Evolutionary conservation across 1,140 invertebrate species (phyloP), one percentile per base, ranked within the genome.

Genomic region (Mycetomoellerius zeteki): DNA sequence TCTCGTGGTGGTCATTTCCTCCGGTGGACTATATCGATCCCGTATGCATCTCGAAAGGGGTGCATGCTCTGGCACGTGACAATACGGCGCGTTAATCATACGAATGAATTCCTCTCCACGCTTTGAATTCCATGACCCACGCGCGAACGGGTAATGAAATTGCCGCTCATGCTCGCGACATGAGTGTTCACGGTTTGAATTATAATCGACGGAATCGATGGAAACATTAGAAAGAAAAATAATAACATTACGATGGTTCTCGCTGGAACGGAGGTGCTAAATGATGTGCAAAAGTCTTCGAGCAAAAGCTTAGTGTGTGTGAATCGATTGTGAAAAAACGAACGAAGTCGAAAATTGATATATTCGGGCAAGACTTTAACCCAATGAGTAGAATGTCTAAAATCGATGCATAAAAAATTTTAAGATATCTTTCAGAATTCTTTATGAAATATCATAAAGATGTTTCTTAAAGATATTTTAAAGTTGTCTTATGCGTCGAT

Each of bases 11-110:
- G 80, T 84, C 80, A 84, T 84, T 73, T 84, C 69, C 67, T 82
- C 80, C 24, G 64, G 16, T 30, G 47, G 64, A 71, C 77, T 71
- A 84, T 84, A 84, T 84, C 80, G 80, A 84, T 84, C 80, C 80
- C 54, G 37, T 33, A 54, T 60, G 54, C 54, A 73, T 24, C 69
- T 75, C 71, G 80, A 50, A 84, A 73, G 80, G 80, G 80, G 52
- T 84, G 67, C 54, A 73, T 60, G 69, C 80, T 75, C 69, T 19
- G 60, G 58, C 81, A 87, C 67, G 86, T 85, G 86, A 84, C 80
- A 73, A 84, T 87, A 75, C 81, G 86, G 76, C 27, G 62, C 80
- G 86, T 87, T 85, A 84, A 87, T 87, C 65, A 64, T 72, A 87
- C 80, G 78, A 87, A 73, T 75, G 76, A 88, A 86, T 86, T 88